phyloP scores from a whole-genome alignment of 2,888 invertebrate species.

The Agriopis leucophaearia region DNA sequence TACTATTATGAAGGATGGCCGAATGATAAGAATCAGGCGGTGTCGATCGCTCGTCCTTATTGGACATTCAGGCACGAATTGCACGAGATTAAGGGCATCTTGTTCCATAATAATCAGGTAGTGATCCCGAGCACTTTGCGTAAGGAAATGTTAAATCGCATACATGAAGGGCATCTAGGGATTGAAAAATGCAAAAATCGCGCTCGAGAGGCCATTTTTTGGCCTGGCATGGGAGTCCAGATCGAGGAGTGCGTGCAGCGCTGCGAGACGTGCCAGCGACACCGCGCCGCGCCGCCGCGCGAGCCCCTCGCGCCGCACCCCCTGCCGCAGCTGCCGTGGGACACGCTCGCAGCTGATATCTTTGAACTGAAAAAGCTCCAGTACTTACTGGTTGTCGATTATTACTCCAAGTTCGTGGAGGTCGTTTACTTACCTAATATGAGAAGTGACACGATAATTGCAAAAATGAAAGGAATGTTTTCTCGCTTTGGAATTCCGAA shows the following conservation, averaged over 20 bases:
- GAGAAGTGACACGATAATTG: constrained; percentile 12
- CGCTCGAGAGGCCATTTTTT: constrained; percentile 10
- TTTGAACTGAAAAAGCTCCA: constrained; percentile 17
- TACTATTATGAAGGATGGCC: too few species aligned
- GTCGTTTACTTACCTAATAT: constrained; percentile 19
- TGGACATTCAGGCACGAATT: too few species aligned
- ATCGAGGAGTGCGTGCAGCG: constrained; percentile 33
- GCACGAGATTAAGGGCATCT: too few species aligned
- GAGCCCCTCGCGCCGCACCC: constrained; percentile 39
- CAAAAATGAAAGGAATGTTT: constrained; percentile 13
- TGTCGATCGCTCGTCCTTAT: too few species aligned
- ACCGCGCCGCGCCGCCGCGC: constrained; percentile 37
- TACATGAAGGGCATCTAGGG: constrained; percentile 27
- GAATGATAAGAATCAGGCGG: neutral
- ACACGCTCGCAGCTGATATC: constrained; percentile 13
- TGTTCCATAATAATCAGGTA: too few species aligned
- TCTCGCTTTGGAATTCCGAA: constrained; percentile 20
- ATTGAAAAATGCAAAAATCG: constrained; percentile 21
- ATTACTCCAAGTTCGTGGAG: constrained; percentile 23
- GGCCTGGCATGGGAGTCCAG: constrained; percentile 25
- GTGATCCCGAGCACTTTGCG: constrained; percentile 15
- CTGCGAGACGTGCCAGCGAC: constrained; percentile 38
- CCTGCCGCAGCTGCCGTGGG: constrained; percentile 11
- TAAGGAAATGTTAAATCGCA: constrained; percentile 14
- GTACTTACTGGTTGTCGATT: constrained; percentile 18